A percentile compares a stretch with the other conserved stretches of the same genome.
Evolutionary conservation across 2,888 invertebrate genomes (phyloP).

Genomic region (Tricholauxania praeusta): DNA sequence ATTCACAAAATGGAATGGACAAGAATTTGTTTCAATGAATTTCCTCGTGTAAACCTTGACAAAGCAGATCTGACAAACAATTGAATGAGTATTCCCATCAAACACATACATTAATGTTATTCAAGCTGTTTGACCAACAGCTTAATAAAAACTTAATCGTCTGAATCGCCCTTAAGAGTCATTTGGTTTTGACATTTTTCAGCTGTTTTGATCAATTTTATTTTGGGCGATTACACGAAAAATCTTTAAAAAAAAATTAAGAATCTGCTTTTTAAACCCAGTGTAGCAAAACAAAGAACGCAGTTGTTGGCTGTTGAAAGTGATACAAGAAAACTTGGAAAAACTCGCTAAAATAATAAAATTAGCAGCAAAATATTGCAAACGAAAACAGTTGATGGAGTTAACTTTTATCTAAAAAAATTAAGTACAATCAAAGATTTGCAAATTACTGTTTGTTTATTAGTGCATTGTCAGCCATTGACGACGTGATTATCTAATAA

Average conservation of each 20-base stretch:
- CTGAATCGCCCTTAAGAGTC: no score
- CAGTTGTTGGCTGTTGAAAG: not conserved
- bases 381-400: not conserved
- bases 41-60: no score
- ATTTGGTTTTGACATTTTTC: no score
- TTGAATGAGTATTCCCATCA: no score
- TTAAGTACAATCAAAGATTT: not conserved
- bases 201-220: not conserved
- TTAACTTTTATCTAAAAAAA: not conserved
- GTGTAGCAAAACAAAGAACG: slow-evolving; percentile 23
- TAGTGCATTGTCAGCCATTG: not conserved
- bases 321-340: not conserved
- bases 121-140: not conserved
- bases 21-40: no score
- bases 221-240: slow-evolving; percentile 4
- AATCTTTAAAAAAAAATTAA: not conserved
- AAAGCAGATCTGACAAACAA: no score
- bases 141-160: not conserved
- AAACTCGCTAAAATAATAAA: not conserved
- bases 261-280: not conserved
- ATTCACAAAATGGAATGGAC: no score
- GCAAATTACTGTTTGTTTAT: not conserved
- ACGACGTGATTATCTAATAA: slow-evolving; percentile 30
- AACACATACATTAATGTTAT: no score
- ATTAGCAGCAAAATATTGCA: not conserved